Evolutionary conservation across 1,140 invertebrate species (phyloP).

Genomic region (Teleogryllus occipitalis): DNA sequence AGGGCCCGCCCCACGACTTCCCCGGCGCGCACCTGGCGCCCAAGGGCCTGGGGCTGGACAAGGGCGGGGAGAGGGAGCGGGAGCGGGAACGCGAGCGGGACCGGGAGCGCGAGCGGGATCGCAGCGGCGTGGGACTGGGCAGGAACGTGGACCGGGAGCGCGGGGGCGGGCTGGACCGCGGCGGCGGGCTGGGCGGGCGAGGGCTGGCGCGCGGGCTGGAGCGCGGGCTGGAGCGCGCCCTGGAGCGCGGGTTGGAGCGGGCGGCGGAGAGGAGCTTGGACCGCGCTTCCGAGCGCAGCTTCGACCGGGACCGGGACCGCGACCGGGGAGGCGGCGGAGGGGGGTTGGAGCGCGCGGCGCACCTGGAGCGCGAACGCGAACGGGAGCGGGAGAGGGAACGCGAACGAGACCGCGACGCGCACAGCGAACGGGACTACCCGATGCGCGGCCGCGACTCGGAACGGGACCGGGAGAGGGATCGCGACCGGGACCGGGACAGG

Average conservation of each 20-base stretch:
- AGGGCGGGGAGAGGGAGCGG: conserved; percentile 4
- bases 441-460: conserved; percentile 6
- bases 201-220: conserved; percentile 14
- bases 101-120: background rate
- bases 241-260: conserved; percentile 7
- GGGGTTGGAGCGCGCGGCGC: conserved; percentile 31
- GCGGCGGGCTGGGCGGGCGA: conserved; percentile 7
- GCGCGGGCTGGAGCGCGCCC: background rate
- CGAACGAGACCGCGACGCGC: conserved; percentile 25
- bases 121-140: conserved; percentile 6
- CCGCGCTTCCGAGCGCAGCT: background rate
- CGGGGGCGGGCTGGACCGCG: background rate
- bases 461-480: conserved; percentile 33
- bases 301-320: conserved; percentile 23
- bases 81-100: background rate
- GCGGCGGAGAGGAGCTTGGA: conserved; percentile 11
- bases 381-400: conserved; percentile 34
- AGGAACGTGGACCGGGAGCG: conserved; percentile 17
- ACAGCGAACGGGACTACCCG: background rate
- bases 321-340: conserved; percentile 29
- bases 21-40: background rate
- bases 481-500: conserved; percentile 26
- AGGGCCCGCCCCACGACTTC: background rate
- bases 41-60: background rate
- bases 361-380: conserved; percentile 28